Conservation (phyloP, 1,140 invertebrate genomes). For the Charaxes varanes region DNA sequence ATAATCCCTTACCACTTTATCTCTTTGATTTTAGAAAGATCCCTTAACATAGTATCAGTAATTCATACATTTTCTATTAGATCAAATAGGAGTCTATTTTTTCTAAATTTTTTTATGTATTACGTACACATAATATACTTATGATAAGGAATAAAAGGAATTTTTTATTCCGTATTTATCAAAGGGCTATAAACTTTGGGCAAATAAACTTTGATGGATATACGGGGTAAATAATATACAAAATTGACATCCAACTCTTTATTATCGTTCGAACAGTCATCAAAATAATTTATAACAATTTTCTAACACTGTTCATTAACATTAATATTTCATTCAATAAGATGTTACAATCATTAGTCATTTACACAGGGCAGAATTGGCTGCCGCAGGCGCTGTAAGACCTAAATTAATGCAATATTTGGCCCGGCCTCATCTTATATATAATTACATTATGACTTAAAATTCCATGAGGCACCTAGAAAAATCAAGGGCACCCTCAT, state of each 20-base stretch:
- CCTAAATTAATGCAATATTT: conserved; percentile 69
- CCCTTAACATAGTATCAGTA: too few relatives aligned
- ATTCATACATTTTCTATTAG: too few relatives aligned
- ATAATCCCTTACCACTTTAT: too few relatives aligned
- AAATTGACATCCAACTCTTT: conserved; percentile 75
- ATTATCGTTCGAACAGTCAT: conserved; percentile 76
- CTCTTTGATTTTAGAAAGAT: too few relatives aligned
- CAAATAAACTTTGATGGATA: too few relatives aligned
- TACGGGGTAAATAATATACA: conserved; percentile 55
- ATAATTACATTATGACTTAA: conserved; percentile 72
- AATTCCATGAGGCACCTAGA: conserved; percentile 35
- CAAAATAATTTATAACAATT: conserved; percentile 77
- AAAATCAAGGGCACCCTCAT: conserved; percentile 34
- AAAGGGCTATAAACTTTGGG: too few relatives aligned
- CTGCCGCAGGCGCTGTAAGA: conserved; percentile 52
- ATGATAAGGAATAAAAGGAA: too few relatives aligned
- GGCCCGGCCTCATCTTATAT: conserved; percentile 70
- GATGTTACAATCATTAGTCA: conserved; percentile 55
- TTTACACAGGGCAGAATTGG: conserved; percentile 56
- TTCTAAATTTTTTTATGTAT: too few relatives aligned
- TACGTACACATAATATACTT: too few relatives aligned
- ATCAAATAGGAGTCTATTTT: too few relatives aligned
- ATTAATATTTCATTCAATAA: conserved; percentile 71
- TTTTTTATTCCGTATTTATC: too few relatives aligned
- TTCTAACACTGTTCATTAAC: conserved; percentile 73